Conservation (phyloP, 2,888 invertebrate species). For the Nemotelus nigrinus region DNA sequence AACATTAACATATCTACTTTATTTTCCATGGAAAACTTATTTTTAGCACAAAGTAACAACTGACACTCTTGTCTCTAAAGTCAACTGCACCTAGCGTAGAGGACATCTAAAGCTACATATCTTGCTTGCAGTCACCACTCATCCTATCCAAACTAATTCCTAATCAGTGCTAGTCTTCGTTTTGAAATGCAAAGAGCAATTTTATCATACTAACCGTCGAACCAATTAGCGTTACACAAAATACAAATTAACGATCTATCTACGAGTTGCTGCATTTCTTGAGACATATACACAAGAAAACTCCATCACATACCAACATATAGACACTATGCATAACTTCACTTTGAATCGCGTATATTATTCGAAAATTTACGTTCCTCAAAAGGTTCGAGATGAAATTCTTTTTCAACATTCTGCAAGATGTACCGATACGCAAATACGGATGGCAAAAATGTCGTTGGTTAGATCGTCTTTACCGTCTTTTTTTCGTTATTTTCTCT, state of each 20-base stretch:
- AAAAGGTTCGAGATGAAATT: background rate
- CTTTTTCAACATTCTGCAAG: constrained; percentile 1
- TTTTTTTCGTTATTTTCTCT: too few species aligned
- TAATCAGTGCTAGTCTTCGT: background rate
- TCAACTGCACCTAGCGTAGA: too few species aligned
- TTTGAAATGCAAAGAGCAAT: constrained; percentile 32
- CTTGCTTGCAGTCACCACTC: too few species aligned
- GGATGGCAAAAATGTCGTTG: too few species aligned
- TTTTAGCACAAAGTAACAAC: too few species aligned
- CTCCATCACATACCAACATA: background rate
- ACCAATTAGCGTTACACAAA: constrained; percentile 49
- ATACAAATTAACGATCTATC: constrained; percentile 46
- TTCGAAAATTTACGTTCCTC: constrained; percentile 35
- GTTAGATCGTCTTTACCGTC: too few species aligned
- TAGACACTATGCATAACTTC: background rate
- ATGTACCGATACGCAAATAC: too few species aligned
- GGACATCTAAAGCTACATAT: too few species aligned
- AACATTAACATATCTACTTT: too few species aligned
- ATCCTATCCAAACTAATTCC: too few species aligned
- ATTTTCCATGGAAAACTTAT: too few species aligned
- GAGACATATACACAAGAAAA: background rate
- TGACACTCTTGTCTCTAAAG: too few species aligned
- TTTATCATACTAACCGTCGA: constrained; percentile 44
- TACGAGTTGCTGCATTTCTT: background rate
- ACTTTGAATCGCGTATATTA: background rate